Evolutionary conservation across 2,113 vertebrate species (phyloP).

Genomic region (Antechinus stuartii): DNA sequence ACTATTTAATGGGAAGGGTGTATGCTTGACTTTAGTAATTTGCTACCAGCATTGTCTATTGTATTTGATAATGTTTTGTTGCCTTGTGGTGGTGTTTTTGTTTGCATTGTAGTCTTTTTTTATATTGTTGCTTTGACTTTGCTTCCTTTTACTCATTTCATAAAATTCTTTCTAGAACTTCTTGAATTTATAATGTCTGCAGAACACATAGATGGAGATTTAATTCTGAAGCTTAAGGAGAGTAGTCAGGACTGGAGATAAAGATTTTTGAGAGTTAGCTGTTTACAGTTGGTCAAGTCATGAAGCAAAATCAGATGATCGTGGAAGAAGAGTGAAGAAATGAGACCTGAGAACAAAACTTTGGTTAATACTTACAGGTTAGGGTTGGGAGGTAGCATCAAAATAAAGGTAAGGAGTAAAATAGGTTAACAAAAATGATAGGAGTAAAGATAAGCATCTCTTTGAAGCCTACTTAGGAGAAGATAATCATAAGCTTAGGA

Average conservation of each 20-base stretch:
- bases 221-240: background rate
- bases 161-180: background rate
- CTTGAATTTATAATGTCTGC: background rate
- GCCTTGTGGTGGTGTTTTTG: background rate
- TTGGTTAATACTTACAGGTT: background rate
- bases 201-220: background rate
- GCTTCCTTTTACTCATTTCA: slow-evolving; percentile 1
- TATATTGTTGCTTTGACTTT: background rate
- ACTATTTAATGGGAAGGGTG: background rate
- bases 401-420: background rate
- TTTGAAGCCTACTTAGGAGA: background rate
- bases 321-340: background rate
- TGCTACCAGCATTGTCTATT: background rate
- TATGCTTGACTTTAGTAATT: background rate
- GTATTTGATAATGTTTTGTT: background rate
- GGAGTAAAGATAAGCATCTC: background rate
- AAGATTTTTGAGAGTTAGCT: background rate
- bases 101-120: background rate
- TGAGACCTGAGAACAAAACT: background rate
- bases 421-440: background rate
- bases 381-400: background rate
- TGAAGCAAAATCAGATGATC: background rate
- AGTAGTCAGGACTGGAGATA: background rate
- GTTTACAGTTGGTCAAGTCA: background rate
- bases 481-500: background rate